phyloP scores from a whole-genome alignment of 1,140 invertebrate genomes.

The Sipha flava region DNA sequence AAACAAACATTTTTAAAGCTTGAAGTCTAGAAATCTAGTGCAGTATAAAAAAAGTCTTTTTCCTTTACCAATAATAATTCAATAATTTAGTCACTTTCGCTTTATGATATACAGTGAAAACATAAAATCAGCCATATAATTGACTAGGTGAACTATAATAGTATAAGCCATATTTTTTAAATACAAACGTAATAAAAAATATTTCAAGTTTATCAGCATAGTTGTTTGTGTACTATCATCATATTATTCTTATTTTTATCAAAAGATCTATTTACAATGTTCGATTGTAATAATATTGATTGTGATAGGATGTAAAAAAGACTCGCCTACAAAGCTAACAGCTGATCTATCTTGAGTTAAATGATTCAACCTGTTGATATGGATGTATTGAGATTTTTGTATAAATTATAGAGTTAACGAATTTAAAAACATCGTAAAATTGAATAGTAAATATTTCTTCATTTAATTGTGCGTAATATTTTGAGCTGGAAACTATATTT shows the following conservation, averaged over 20 bases:
- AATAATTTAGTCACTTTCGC: background rate
- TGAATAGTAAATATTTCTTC: background rate
- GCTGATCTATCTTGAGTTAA: no score
- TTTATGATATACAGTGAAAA: background rate
- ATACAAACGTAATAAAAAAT: background rate
- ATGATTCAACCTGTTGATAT: background rate
- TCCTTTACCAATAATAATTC: background rate
- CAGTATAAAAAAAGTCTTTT: background rate
- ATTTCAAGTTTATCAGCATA: background rate
- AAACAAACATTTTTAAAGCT: background rate
- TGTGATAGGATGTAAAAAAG: no score
- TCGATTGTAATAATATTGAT: background rate
- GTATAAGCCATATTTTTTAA: background rate
- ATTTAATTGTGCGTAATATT: background rate
- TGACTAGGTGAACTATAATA: background rate
- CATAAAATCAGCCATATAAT: background rate
- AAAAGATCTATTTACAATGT: background rate
- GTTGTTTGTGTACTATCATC: background rate
- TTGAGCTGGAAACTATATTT: background rate
- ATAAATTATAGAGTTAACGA: background rate
- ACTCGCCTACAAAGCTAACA: no score
- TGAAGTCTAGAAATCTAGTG: background rate
- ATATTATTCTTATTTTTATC: background rate
- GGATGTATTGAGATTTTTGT: background rate
- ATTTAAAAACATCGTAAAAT: background rate